phyloP scores from a whole-genome alignment of 2,113 vertebrate species.

The Brachyhypopomus occidentalis region DNA sequence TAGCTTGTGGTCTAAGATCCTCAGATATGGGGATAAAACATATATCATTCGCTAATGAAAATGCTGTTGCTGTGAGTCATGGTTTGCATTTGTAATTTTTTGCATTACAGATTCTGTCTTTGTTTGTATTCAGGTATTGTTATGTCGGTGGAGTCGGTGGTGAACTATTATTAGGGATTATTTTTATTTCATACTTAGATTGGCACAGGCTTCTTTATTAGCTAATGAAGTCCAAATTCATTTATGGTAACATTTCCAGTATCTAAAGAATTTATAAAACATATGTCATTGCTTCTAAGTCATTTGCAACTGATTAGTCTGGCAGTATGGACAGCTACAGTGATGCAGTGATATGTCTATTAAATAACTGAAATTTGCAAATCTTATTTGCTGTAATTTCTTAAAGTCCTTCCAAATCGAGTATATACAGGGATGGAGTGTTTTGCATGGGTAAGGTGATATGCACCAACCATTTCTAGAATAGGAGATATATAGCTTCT shows the following conservation, averaged over 20 bases:
- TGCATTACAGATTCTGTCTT: not conserved
- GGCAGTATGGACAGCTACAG: no score
- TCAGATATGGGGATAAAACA: not conserved
- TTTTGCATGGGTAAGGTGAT: not conserved
- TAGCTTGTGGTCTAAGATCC: not conserved
- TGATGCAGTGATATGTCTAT: no score
- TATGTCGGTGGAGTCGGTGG: not conserved
- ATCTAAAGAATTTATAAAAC: conserved; percentile 13
- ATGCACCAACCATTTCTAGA: not conserved
- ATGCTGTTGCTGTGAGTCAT: not conserved
- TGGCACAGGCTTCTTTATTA: conserved; percentile 12
- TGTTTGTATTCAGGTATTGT: not conserved
- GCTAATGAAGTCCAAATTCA: conserved; percentile 1
- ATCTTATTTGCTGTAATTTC: not conserved
- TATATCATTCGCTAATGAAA: not conserved
- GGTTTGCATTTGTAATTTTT: no score
- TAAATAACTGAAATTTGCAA: no score
- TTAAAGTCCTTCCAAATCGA: not conserved
- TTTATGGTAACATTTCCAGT: conserved; percentile 7
- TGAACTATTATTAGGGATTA: conserved; percentile 2
- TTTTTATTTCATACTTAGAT: not conserved
- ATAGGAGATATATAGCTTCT: no score
- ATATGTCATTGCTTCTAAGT: not conserved
- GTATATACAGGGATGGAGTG: not conserved
- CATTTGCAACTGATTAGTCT: not conserved